A percentile compares a stretch with the other conserved stretches of the same genome.
These are phyloP conservation scores for Tetramorium alpestre DNA, from an alignment of 1,140 invertebrate genomes.

Conservation along the genomic window DNA sequence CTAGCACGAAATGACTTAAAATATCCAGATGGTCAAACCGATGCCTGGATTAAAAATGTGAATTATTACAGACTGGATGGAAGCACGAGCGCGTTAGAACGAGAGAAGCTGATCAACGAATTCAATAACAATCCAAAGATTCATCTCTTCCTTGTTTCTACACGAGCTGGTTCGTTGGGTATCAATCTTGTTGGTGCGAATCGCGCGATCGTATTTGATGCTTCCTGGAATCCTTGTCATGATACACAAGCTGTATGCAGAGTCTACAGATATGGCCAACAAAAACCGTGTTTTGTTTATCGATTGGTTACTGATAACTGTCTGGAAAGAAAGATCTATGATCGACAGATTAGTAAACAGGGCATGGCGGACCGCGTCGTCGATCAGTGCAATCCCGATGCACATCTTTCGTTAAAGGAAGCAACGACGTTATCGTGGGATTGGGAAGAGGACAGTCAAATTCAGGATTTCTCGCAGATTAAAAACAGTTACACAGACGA, in stretches of 20 bases:
- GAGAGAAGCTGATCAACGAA: constrained; percentile 98
- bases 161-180: constrained; percentile 97
- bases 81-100: constrained; percentile 96
- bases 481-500: constrained; percentile 93
- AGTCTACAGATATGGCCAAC: constrained; percentile 98
- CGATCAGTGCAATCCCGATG: constrained; percentile 98
- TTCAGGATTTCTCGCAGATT: constrained; percentile 89
- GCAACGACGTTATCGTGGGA: constrained; percentile 97
- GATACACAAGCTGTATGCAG: constrained; percentile 99
- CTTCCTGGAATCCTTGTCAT: constrained; percentile 99
- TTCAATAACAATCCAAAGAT: constrained; percentile 97
- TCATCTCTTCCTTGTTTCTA: constrained; percentile 98
- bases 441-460: constrained; percentile 93
- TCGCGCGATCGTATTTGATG: constrained; percentile 98
- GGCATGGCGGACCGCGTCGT: constrained; percentile 98
- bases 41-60: constrained; percentile 94
- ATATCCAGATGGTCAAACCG: constrained; percentile 85
- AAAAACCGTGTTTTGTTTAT: constrained; percentile 98
- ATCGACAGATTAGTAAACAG: constrained; percentile 99
- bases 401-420: constrained; percentile 97
- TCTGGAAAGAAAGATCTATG: constrained; percentile 99
- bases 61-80: constrained; percentile 98
- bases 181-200: constrained; percentile 99
- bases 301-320: constrained; percentile 98
- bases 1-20: constrained; percentile 93